These are phyloP conservation scores for Leucopsar rothschildi DNA, from an alignment of 2,113 vertebrate species.

Conservation along the genomic window DNA sequence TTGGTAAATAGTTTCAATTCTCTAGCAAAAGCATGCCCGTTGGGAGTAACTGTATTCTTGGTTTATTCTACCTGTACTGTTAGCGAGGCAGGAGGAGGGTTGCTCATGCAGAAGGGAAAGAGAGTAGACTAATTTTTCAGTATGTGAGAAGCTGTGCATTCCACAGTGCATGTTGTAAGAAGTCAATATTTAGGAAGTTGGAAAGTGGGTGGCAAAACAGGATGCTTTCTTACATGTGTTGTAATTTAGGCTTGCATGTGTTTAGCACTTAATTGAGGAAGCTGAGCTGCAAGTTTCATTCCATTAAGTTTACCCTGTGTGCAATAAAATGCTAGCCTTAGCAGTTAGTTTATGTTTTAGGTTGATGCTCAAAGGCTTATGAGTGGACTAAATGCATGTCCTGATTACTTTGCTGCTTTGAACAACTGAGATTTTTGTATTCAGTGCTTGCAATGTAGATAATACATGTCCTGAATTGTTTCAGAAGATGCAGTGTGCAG, in stretches of 20 bases:
- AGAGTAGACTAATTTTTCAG: background rate
- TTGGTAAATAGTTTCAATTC: background rate
- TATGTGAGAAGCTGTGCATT: background rate
- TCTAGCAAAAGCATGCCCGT: background rate
- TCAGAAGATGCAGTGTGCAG: accelerated
- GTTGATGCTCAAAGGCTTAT: background rate
- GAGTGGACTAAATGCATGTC: background rate
- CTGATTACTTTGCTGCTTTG: background rate
- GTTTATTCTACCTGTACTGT: background rate
- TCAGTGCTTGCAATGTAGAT: background rate
- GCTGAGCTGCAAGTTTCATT: background rate
- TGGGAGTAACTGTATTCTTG: background rate
- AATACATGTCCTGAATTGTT: background rate
- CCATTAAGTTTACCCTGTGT: background rate
- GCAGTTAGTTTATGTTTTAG: background rate
- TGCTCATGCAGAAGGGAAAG: accelerated
- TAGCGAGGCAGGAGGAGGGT: background rate
- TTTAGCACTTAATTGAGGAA: background rate
- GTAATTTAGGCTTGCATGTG: background rate
- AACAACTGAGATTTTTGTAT: background rate
- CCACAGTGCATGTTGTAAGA: background rate
- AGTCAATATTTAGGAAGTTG: background rate
- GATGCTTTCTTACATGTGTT: accelerated
- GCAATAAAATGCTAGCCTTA: background rate
- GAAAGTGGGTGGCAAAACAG: background rate